Percentiles rank a stretch among this genome's conserved stretches.
Conservation (phyloP, 2,113 vertebrate genomes). For the Baryphthengus martii region DNA sequence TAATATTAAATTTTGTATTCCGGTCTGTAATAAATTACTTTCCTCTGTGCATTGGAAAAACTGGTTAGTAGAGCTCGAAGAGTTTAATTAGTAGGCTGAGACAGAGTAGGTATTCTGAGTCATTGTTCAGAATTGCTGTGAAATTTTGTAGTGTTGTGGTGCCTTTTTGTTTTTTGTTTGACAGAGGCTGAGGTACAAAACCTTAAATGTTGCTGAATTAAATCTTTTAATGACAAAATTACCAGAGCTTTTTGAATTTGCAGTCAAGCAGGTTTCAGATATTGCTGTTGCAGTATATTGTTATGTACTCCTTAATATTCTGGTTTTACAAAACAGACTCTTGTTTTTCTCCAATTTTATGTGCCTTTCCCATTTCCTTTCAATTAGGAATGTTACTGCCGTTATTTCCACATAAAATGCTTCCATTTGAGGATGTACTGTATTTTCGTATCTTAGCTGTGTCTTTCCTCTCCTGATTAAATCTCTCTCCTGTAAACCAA, state of each 20-base stretch:
- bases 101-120: slow-evolving; percentile 59
- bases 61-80: slow-evolving; percentile 72
- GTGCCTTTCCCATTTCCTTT: neutral
- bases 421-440: neutral
- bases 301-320: neutral
- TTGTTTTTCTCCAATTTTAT: neutral
- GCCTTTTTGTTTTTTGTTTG: slow-evolving; percentile 36
- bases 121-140: slow-evolving; percentile 61
- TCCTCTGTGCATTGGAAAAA: slow-evolving; percentile 71
- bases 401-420: neutral
- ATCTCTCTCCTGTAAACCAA: neutral
- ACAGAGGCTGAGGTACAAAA: slow-evolving; percentile 15
- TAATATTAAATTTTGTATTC: slow-evolving; percentile 77
- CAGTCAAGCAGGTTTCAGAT: neutral
- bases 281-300: neutral
- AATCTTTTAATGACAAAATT: slow-evolving; percentile 60
- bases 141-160: slow-evolving; percentile 52
- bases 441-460: neutral
- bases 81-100: slow-evolving; percentile 77
- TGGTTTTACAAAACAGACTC: neutral
- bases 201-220: slow-evolving; percentile 23
- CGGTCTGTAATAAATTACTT: slow-evolving; percentile 71
- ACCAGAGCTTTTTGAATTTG: slow-evolving; percentile 14
- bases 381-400: neutral
- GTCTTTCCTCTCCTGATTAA: neutral